These are phyloP conservation scores for Nyctibius bracteatus DNA, from an alignment of 2,113 vertebrate species.

Conservation along the genomic window DNA sequence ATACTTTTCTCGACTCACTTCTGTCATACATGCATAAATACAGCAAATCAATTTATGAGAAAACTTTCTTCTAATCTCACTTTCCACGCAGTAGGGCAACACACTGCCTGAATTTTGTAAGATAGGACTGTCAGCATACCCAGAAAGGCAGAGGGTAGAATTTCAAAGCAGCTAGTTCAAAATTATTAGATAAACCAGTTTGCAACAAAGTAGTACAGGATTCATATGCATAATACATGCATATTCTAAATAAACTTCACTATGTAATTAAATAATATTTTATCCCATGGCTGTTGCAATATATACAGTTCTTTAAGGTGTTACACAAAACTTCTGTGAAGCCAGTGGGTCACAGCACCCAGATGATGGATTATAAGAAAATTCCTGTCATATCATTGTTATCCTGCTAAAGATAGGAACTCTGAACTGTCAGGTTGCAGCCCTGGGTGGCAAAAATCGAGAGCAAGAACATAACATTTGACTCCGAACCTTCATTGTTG, in stretches of 20 bases:
- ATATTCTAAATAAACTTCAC: not conserved
- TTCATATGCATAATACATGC: not conserved
- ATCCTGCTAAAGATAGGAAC: not conserved
- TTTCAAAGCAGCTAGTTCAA: not conserved
- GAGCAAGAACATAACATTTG: not conserved
- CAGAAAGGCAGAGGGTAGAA: not conserved
- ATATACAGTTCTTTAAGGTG: not conserved
- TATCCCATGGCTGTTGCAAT: not conserved
- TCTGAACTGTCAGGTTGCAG: not conserved
- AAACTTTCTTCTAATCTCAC: not conserved
- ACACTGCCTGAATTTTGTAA: not conserved
- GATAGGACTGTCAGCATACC: not conserved
- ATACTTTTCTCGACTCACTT: not conserved
- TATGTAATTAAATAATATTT: not conserved
- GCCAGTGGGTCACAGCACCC: not conserved
- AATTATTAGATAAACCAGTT: not conserved
- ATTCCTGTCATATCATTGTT: not conserved
- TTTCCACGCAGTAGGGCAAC: not conserved
- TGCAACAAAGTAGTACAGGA: not conserved
- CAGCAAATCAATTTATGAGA: not conserved
- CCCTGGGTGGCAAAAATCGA: not conserved
- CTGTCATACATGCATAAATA: not conserved
- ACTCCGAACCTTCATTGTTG: not conserved
- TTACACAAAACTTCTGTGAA: not conserved
- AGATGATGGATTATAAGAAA: not conserved